Conservation (phyloP, 2,113 vertebrate species). For the Equus quagga region DNA sequence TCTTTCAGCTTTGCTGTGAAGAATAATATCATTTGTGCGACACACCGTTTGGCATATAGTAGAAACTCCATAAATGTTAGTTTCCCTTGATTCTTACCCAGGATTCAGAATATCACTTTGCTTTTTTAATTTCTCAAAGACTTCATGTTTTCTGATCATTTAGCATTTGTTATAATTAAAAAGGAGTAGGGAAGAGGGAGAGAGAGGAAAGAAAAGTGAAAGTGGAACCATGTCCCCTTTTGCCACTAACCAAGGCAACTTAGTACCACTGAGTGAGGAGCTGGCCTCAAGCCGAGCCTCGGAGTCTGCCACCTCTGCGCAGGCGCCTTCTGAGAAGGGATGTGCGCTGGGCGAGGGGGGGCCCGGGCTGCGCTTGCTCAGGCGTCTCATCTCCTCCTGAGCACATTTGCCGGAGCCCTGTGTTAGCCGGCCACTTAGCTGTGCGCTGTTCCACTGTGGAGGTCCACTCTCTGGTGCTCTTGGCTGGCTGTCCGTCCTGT, state of each 20-base stretch:
- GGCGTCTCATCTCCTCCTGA: not conserved
- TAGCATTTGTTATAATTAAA: not conserved
- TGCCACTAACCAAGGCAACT: not conserved
- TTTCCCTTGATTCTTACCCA: not conserved
- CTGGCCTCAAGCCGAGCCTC: not conserved
- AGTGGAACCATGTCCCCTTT: not conserved
- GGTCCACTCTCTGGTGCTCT: not conserved
- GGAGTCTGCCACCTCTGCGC: not conserved
- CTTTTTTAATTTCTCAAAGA: not conserved
- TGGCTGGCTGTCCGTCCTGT: not conserved
- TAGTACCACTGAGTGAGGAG: not conserved
- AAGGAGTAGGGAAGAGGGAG: not conserved
- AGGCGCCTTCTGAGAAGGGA: not conserved
- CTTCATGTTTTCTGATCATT: not conserved
- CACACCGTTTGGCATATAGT: not conserved
- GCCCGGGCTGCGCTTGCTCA: accelerated
- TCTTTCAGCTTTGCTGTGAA: not conserved
- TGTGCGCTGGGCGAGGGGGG: not conserved
- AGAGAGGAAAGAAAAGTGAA: not conserved
- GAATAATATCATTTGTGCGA: not conserved
- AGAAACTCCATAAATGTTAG: not conserved
- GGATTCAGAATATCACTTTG: not conserved
- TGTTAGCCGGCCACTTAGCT: not conserved
- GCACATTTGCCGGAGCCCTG: not conserved
- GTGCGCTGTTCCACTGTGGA: accelerated